Evolutionary conservation across 2,888 invertebrate genomes (phyloP).

Genomic region (Cephonodes hylas): DNA sequence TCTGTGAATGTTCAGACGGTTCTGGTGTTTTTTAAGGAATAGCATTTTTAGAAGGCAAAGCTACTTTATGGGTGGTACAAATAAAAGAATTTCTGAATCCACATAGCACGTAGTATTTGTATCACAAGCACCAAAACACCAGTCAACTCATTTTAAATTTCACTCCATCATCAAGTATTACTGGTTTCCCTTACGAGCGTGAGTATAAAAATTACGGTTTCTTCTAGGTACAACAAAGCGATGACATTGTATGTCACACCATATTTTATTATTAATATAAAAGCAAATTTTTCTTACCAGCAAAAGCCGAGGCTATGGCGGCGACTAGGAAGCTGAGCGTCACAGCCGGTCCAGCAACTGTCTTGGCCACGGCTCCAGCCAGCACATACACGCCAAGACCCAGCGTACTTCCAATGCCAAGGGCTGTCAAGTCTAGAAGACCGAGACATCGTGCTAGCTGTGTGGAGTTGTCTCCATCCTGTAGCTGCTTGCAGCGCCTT

Average conservation of each 20-base stretch:
- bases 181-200: too few relatives aligned
- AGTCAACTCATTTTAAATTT: too few relatives aligned
- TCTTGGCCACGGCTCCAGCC: conserved; percentile 93
- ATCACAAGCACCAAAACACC: too few relatives aligned
- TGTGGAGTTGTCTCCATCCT: conserved; percentile 61
- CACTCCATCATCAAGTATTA: too few relatives aligned
- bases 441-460: conserved; percentile 85
- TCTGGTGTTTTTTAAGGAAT: too few relatives aligned
- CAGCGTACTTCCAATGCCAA: conserved; percentile 93
- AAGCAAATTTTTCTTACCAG: conserved; percentile 82
- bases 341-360: conserved; percentile 94
- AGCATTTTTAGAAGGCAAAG: too few relatives aligned
- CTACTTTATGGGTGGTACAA: too few relatives aligned
- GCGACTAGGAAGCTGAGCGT: conserved; percentile 95
- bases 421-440: conserved; percentile 90
- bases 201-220: too few relatives aligned
- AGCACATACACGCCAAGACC: conserved; percentile 97
- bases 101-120: too few relatives aligned
- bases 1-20: not conserved
- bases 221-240: too few relatives aligned
- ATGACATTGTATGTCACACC: too few relatives aligned
- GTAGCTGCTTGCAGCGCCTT: conserved; percentile 74
- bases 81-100: too few relatives aligned
- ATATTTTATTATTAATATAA: not conserved
- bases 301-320: conserved; percentile 95